A percentile compares a stretch with the other conserved stretches of the same genome.
Evolutionary conservation across 2,113 vertebrate species (phyloP).

Genomic region (Myotis brandtii): DNA sequence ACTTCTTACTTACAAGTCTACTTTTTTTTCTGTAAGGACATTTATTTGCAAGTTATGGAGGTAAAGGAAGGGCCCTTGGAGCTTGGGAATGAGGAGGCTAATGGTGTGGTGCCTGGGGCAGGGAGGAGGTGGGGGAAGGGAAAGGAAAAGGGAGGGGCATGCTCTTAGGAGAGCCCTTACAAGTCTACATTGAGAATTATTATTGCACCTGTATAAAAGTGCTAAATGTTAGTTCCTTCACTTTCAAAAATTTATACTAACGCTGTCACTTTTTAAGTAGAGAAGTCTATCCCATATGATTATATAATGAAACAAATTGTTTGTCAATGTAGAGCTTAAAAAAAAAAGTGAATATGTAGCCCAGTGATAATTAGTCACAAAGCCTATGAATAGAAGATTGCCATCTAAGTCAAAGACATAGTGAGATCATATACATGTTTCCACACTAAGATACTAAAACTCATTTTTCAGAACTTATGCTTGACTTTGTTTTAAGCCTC

Average conservation of each 20-base stretch:
- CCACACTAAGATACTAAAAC: background rate
- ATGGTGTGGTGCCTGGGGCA: no score
- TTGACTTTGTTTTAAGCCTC: constrained; percentile 39
- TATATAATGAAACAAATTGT: constrained; percentile 20
- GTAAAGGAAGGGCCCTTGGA: no score
- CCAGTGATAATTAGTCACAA: constrained; percentile 11
- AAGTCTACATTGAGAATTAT: constrained; percentile 17
- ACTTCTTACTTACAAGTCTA: background rate
- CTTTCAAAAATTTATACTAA: background rate
- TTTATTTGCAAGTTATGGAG: no score
- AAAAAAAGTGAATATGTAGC: background rate
- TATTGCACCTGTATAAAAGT: background rate
- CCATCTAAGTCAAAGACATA: background rate
- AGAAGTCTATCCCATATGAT: background rate
- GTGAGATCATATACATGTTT: background rate
- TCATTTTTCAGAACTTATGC: constrained; percentile 25
- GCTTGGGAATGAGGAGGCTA: no score
- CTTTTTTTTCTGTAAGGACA: background rate
- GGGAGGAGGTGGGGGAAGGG: no score
- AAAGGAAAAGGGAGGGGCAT: no score
- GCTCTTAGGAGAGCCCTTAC: background rate
- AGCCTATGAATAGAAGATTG: background rate
- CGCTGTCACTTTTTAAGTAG: constrained; percentile 3
- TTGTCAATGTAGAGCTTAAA: background rate
- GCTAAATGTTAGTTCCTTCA: background rate